Conservation (phyloP, 2,113 vertebrate genomes). For the Pomatostomus ruficeps region DNA sequence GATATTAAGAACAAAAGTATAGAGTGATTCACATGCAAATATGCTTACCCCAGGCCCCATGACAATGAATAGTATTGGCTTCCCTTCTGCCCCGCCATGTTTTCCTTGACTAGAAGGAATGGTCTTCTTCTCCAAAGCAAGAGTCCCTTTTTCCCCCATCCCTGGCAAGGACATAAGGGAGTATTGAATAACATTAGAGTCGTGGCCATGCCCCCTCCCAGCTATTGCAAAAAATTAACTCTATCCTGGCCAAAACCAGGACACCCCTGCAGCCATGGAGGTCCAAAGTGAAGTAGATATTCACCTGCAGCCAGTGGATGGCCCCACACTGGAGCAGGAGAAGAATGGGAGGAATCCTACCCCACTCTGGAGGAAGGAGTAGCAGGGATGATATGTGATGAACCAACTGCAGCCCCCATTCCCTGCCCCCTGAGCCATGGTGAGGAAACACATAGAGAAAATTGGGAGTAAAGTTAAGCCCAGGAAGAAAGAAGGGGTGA, state of each 20-base stretch:
- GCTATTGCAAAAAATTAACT: not conserved
- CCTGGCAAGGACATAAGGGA: not conserved
- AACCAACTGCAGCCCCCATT: not conserved
- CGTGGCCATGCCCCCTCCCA: not conserved
- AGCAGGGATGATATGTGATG: not conserved
- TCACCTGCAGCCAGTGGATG: not conserved
- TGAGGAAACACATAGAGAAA: not conserved
- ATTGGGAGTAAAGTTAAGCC: not conserved
- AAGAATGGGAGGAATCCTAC: not conserved
- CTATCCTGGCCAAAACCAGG: not conserved
- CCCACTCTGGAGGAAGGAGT: not conserved
- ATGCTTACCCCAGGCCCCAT: fast-evolving
- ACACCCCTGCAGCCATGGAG: not conserved
- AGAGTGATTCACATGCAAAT: not conserved
- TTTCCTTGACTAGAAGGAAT: not conserved
- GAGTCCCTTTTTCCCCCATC: not conserved
- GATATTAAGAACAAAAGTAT: not conserved
- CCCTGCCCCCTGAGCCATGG: not conserved
- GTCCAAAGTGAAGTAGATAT: not conserved
- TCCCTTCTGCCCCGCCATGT: fast-evolving
- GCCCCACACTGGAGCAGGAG: not conserved
- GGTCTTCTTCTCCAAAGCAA: not conserved
- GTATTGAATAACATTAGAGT: not conserved
- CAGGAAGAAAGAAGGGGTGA: not conserved
- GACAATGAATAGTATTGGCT: not conserved